phyloP scores from a whole-genome alignment of 2,113 vertebrate species.

The Solenodon paradoxus region DNA sequence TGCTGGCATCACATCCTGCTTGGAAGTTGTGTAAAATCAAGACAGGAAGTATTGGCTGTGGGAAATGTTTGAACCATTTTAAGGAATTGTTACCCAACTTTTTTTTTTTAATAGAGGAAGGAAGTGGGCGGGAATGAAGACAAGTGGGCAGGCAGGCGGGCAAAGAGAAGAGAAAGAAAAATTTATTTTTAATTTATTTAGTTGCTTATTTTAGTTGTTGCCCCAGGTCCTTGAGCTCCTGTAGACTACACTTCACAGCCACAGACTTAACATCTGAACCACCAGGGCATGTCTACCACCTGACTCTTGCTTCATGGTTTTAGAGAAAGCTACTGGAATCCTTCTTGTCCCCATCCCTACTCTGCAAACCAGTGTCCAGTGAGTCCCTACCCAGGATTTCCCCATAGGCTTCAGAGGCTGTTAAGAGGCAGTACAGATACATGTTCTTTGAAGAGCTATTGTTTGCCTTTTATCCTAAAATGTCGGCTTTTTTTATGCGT shows the following conservation, averaged over 20 bases:
- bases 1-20: neutral
- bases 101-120: too few species aligned
- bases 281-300: too few species aligned
- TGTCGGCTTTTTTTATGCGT: neutral
- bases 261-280: too few species aligned
- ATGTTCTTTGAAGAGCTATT: neutral
- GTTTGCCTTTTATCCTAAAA: neutral
- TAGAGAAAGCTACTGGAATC: neutral
- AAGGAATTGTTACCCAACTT: neutral
- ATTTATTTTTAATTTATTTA: too few species aligned
- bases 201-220: too few species aligned
- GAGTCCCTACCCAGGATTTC: neutral
- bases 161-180: too few species aligned
- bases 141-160: too few species aligned
- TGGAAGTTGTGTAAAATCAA: neutral
- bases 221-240: too few species aligned
- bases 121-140: too few species aligned
- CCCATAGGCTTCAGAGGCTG: neutral
- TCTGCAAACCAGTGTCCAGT: neutral
- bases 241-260: too few species aligned
- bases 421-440: accelerated
- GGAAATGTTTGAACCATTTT: neutral
- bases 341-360: neutral
- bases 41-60: neutral
- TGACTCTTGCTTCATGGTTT: neutral